Percentiles rank a stretch among this genome's conserved stretches.
phyloP scores from a whole-genome alignment of 2,797 vertebrate species.

The Oreochromis mossambicus region DNA sequence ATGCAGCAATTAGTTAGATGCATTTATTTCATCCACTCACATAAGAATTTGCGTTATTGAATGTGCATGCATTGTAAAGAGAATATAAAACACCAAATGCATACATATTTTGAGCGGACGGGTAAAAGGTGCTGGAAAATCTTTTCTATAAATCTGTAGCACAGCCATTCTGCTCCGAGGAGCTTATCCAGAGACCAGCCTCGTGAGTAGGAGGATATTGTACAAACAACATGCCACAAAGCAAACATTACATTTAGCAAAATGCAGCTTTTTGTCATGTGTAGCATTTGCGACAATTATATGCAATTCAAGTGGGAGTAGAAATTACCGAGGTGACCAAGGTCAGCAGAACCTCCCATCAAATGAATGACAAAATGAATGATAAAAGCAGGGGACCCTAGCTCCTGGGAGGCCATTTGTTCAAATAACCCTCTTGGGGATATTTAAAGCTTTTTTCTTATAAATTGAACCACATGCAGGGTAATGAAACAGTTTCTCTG shows the following conservation, averaged over 20 bases:
- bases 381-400: slow-evolving; percentile 1
- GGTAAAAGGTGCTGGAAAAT: slow-evolving; percentile 26
- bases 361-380: slow-evolving; percentile 27
- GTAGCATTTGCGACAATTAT: slow-evolving; percentile 44
- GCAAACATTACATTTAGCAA: slow-evolving; percentile 41
- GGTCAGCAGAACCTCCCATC: slow-evolving; percentile 25
- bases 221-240: slow-evolving; percentile 50
- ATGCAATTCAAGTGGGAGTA: slow-evolving; percentile 31
- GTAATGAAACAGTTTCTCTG: neutral
- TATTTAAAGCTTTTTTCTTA: neutral
- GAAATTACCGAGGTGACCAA: slow-evolving; percentile 11
- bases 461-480: neutral
- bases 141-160: slow-evolving; percentile 40
- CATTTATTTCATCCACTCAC: neutral
- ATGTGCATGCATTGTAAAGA: neutral
- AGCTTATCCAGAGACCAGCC: slow-evolving; percentile 34
- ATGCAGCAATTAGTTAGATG: neutral
- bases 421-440: neutral
- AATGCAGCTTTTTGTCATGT: slow-evolving; percentile 5
- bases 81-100: neutral
- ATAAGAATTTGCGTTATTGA: neutral
- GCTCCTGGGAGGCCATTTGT: slow-evolving; percentile 1
- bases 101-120: neutral
- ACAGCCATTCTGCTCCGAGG: slow-evolving; percentile 23
- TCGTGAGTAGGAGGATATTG: slow-evolving; percentile 44